Percentiles rank a stretch among this genome's conserved stretches.
phyloP scores from a whole-genome alignment of 1,140 invertebrate genomes.

The Dinoponera quadriceps region DNA sequence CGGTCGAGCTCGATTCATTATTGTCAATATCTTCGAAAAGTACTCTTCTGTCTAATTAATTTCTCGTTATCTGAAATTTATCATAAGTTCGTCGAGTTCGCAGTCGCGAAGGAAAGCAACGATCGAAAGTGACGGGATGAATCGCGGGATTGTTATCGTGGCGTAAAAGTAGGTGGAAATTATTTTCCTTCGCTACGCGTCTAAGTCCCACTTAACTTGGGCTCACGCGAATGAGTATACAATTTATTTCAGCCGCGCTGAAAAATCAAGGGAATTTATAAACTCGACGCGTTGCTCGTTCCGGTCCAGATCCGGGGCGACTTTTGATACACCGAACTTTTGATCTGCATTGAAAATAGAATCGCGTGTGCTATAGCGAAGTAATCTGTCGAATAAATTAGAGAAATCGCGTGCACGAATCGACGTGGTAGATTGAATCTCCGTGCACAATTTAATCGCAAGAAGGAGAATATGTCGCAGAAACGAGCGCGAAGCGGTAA shows the following conservation, averaged over 20 bases:
- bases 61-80: neutral
- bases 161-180: neutral
- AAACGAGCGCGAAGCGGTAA: conserved; percentile 30
- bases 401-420: neutral
- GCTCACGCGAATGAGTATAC: neutral
- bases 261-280: conserved; percentile 16
- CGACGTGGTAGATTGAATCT: neutral
- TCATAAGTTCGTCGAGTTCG: neutral
- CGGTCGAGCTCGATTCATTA: neutral
- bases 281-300: neutral
- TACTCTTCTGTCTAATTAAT: no score
- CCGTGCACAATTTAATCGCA: conserved; percentile 1
- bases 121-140: neutral
- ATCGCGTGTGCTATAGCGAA: neutral
- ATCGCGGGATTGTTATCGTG: neutral
- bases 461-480: conserved; percentile 21
- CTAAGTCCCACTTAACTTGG: conserved; percentile 11
- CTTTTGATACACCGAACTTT: conserved; percentile 2
- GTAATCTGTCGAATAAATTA: neutral
- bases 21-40: neutral
- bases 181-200: conserved; percentile 4
- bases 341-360: conserved; percentile 31
- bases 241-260: conserved; percentile 38
- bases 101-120: neutral
- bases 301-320: neutral